phyloP scores from a whole-genome alignment of 2,797 vertebrate species.

The Falco berigora region DNA sequence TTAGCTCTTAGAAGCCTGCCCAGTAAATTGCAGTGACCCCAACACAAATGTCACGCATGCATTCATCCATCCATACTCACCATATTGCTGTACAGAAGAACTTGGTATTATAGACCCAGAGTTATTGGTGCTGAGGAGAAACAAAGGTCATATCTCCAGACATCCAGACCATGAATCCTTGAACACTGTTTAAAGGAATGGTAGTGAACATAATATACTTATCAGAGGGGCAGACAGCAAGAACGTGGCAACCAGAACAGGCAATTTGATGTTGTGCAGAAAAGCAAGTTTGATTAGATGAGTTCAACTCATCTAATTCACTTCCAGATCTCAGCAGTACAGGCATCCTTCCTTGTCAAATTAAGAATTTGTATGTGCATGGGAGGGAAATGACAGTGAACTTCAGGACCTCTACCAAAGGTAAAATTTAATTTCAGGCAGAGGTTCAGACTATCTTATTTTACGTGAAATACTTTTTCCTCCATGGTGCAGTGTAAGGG shows the following conservation, averaged over 20 bases:
- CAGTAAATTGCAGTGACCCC: background rate
- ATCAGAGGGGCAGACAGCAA: background rate
- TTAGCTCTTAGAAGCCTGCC: background rate
- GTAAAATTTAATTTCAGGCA: background rate
- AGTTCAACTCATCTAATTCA: background rate
- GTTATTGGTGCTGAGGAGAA: background rate
- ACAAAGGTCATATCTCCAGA: background rate
- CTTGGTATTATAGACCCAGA: background rate
- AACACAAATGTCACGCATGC: background rate
- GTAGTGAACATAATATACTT: background rate
- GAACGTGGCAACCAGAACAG: conserved; percentile 1
- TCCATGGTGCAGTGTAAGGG: background rate
- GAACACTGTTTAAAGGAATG: background rate
- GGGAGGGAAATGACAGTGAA: background rate
- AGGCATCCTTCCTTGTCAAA: background rate
- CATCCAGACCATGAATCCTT: background rate
- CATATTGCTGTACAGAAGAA: background rate
- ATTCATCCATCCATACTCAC: background rate
- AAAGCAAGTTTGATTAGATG: background rate
- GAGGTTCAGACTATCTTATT: background rate
- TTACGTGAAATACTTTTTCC: background rate
- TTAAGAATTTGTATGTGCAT: background rate
- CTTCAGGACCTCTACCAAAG: background rate
- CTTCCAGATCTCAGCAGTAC: background rate
- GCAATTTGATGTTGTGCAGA: background rate